These are phyloP conservation scores for Blastobasis adustella DNA, from an alignment of 2,888 invertebrate species.

Conservation along the genomic window DNA sequence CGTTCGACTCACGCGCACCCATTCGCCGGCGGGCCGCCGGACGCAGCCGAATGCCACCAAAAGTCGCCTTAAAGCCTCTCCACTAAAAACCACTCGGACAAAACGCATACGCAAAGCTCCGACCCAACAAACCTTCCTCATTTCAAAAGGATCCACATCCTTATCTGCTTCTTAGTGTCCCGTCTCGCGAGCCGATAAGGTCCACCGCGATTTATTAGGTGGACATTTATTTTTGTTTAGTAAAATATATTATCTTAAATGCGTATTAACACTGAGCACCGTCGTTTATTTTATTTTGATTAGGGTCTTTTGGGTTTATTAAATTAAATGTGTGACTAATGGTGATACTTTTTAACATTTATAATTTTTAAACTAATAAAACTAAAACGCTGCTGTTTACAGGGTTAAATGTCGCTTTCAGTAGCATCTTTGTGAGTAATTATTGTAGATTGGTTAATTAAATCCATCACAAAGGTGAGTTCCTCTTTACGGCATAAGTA, in stretches of 20 bases:
- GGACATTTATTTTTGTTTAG: conserved; percentile 67
- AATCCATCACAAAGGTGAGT: no score
- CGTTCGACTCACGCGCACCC: conserved; percentile 39
- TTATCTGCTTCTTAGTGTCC: conserved; percentile 66
- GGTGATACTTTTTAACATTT: neutral
- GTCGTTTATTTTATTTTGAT: conserved; percentile 54
- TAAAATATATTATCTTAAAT: conserved; percentile 73
- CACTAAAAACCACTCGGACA: conserved; percentile 10
- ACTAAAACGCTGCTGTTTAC: no score
- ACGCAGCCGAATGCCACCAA: neutral
- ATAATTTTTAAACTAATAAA: no score
- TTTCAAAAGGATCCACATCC: conserved; percentile 39
- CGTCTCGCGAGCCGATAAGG: conserved; percentile 62
- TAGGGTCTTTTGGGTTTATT: conserved; percentile 19
- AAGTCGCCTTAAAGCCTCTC: conserved; percentile 12
- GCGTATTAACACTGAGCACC: conserved; percentile 68
- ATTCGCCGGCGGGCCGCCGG: neutral
- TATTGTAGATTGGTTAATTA: no score
- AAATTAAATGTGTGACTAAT: neutral
- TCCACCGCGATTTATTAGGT: conserved; percentile 64
- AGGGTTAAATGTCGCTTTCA: no score
- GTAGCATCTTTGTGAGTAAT: no score
- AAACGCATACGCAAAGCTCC: conserved; percentile 36
- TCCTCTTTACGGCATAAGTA: no score
- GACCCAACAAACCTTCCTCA: conserved; percentile 6